Evolutionary conservation across 2,113 vertebrate species (phyloP), one percentile per base, ranked within the genome.

Genomic region (Chrysochloris asiatica): DNA sequence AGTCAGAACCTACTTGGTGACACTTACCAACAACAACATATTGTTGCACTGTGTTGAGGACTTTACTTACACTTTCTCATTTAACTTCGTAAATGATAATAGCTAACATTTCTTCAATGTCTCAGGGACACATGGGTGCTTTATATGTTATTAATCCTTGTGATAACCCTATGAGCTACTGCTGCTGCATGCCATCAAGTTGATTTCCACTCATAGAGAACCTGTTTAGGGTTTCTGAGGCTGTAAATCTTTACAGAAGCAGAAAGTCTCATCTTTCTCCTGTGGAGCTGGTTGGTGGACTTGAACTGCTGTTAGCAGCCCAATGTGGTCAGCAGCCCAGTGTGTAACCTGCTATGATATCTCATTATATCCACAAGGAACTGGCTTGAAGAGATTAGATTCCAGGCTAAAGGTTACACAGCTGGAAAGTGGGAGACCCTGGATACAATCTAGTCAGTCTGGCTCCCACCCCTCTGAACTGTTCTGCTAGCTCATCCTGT

Each of bases 131-230:
- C 45, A 59, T 33, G n/a, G 90, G 33, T 89, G 85, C 24, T 72
- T 93, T 63, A 36, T 86, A 48, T 52, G 36, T 80, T 77, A 81
- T 36, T 91, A 78, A 83, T 91, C 56, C 71, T 41, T 92, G 36
- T 87, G 76, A 52, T 61, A 75, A 86, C n/a, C 14, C 59, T 77
- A n/a, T 24, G 38, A 59, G 13, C 4, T 61, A 83, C 86, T n/a
- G n/a, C n/a, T n/a, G n/a, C n/a, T n/a, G n/a, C n/a, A n/a, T n/a
- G n/a, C n/a, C n/a, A n/a, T n/a, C n/a, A n/a, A n/a, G n/a, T n/a
- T n/a, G n/a, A n/a, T n/a, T n/a, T n/a, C n/a, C n/a, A n/a, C n/a
- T n/a, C n/a, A n/a, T n/a, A n/a, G n/a, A n/a, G n/a, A n/a, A n/a
- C n/a, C n/a, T n/a, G n/a, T n/a, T n/a, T n/a, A n/a, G n/a, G n/a